Evolutionary conservation across 2,797 vertebrate genomes (phyloP), one percentile per base, ranked within the genome.

Genomic region (Chiroxiphia lanceolata): DNA sequence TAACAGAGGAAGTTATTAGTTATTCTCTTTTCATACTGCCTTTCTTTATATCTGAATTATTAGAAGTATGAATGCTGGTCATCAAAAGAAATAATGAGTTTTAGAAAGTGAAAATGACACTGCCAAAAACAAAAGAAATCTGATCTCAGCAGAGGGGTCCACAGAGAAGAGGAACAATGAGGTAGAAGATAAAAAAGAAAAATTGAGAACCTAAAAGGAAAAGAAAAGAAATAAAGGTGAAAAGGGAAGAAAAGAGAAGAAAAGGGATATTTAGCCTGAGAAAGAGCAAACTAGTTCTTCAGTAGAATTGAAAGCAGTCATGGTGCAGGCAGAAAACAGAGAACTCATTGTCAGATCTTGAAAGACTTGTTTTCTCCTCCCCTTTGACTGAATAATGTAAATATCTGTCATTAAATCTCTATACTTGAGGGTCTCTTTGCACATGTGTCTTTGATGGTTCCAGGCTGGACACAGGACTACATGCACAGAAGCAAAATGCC

Each of bases 21-120:
- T 38, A 93, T 80, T 87, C 89, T 94, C 92, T 97, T 97, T 95
- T 95, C 94, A 90, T 91, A 88, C 65, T 44, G 75, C 88, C 79
- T 90, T 59, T 96, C 87, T 97, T 97, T 94, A 91, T 93, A 89
- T 93, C 59, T 94, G 86, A 97, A 97, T 97, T 97, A 97, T 96
- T 97, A 97, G 77, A 79, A 77, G 56, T 60, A 97, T 95, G 89
- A 97, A 97, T 96, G 91, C 82, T 81, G 82, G 90, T 90, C 95
- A 97, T 96, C 91, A 96, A 96, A 96, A 94, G 94, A 95, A 94
- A 97, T 96, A 95, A 97, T 96, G 91, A 96, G 86, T 90, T 96
- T 95, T 94, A 97, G 90, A 96, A 96, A 97, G 89, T 85, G 36
- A 97, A 98, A 98, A 97, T 95, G 95, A 96, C 97, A 97, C 60